phyloP scores from a whole-genome alignment of 1,140 invertebrate genomes.

The Cydia splendana region DNA sequence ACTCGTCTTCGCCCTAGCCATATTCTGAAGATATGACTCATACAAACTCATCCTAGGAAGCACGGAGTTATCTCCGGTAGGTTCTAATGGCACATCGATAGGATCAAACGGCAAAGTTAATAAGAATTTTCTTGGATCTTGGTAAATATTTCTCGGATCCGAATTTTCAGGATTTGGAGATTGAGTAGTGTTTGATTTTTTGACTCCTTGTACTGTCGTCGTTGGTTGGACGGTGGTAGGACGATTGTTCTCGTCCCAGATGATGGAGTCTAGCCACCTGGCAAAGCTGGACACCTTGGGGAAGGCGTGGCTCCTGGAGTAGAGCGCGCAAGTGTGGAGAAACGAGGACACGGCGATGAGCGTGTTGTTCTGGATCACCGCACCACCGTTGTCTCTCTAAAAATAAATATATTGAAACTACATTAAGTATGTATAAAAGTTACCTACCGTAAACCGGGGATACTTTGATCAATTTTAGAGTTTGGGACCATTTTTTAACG shows the following conservation, averaged over 20 bases:
- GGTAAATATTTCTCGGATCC: constrained; percentile 39
- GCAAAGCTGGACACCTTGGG: constrained; percentile 65
- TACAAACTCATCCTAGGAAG: constrained; percentile 69
- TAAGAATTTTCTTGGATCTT: constrained; percentile 58
- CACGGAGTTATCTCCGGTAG: constrained; percentile 67
- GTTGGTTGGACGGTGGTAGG: constrained; percentile 47
- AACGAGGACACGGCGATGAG: constrained; percentile 63
- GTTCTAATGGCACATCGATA: constrained; percentile 66
- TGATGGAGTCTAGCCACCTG: constrained; percentile 64
- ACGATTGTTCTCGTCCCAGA: constrained; percentile 68
- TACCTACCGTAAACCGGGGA: too few species aligned
- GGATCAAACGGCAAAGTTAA: constrained; percentile 66
- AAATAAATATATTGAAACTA: constrained; percentile 31
- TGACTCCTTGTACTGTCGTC: constrained; percentile 15
- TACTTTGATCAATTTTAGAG: too few species aligned
- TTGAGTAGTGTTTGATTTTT: constrained; percentile 43
- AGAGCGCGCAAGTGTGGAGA: constrained; percentile 62
- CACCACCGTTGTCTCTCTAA: constrained; percentile 72
- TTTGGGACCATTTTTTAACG: too few species aligned
- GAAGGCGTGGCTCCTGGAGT: constrained; percentile 69
- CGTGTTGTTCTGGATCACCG: constrained; percentile 70
- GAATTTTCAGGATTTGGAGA: not conserved
- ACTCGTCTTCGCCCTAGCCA: constrained; percentile 54
- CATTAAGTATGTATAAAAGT: not conserved
- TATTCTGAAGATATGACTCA: constrained; percentile 66